Base-by-base conservation (phyloP, 2,797 vertebrate genomes). In the Mormyrops boulengeri region DNA sequence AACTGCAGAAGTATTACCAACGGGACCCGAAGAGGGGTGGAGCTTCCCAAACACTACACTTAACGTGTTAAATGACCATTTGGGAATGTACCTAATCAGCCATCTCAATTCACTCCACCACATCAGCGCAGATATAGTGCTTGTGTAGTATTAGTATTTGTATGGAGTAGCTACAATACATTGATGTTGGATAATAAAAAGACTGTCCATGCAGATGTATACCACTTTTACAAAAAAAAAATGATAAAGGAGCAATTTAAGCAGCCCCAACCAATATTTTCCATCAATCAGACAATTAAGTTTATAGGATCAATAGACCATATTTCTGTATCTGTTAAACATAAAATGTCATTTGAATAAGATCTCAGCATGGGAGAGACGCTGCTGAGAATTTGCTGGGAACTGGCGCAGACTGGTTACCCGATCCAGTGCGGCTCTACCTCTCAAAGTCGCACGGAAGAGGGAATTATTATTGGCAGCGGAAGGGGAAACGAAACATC, bases 381-480 rank as follows among this genome's bases (percentile, higher is more conserved):
- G 77, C 77, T 8, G 44, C 19, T 49, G 38, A 17, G 38, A 84
- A 84, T 47, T 84, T 38, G 66, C 30, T 34, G 30, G 66, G 66
- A 84, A 84, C 77, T 84, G 77, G 77, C 44, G 44, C 77, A 84
- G 41, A 84, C 77, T 84, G 77, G 77, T 84, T 84, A 73, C 30
- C 30, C 30, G 66, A 73, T 49, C 77, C 38, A 84, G 44, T 9
- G 77, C 77, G 17, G 19, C 38, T 47, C 17, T 84, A 84, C 17
- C n/a, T 84, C 17, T 44, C 34, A 1, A 84, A 84, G 7, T 82
- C 30, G 14, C 17, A 49, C 77, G 77, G 44, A 49, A 84, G 38
- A 44, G 44, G 38, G 38, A 44, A 44, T 44, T 49, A 22, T 47
- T 47, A n/a, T 47, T 38, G 38, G 22, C 66, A 44, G 19, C 77